Evolutionary conservation across 1,140 invertebrate genomes (phyloP).

Genomic region (Musca vetustissima): DNA sequence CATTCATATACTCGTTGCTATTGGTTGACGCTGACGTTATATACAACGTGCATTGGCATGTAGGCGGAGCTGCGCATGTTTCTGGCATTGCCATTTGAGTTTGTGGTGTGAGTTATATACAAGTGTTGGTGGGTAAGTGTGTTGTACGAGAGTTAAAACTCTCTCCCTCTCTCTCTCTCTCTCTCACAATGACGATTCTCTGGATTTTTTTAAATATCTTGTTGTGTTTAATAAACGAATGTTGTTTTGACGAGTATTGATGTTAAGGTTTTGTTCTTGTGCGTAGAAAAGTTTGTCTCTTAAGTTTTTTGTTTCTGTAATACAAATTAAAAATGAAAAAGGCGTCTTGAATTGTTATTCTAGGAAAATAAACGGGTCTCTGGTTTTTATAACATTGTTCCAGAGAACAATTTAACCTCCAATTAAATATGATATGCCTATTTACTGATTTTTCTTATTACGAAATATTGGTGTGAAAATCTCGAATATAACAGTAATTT

Average conservation of each 20-base stretch:
- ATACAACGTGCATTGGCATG: background rate
- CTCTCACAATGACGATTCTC: background rate
- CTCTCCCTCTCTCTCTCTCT: background rate
- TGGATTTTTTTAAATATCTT: background rate
- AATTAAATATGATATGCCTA: too few relatives aligned
- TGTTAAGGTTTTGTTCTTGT: background rate
- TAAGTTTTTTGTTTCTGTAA: slow-evolving; percentile 53
- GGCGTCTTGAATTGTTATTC: too few relatives aligned
- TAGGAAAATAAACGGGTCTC: too few relatives aligned
- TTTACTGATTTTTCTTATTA: too few relatives aligned
- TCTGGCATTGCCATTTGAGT: background rate
- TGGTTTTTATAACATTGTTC: too few relatives aligned
- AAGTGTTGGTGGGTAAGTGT: background rate
- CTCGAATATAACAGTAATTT: too few relatives aligned
- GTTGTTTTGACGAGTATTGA: background rate
- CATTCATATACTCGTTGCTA: background rate
- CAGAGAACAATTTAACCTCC: too few relatives aligned
- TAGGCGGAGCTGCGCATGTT: slow-evolving; percentile 12
- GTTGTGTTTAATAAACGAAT: background rate
- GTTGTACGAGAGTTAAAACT: background rate
- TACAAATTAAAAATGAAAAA: too few relatives aligned
- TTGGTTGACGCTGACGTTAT: background rate
- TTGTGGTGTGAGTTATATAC: background rate
- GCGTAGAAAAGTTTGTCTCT: slow-evolving; percentile 41
- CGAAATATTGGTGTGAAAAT: too few relatives aligned